A percentile compares a stretch with the other conserved stretches of the same genome.
Conservation (phyloP, 2,113 vertebrate genomes). For the Perccottus glenii region DNA sequence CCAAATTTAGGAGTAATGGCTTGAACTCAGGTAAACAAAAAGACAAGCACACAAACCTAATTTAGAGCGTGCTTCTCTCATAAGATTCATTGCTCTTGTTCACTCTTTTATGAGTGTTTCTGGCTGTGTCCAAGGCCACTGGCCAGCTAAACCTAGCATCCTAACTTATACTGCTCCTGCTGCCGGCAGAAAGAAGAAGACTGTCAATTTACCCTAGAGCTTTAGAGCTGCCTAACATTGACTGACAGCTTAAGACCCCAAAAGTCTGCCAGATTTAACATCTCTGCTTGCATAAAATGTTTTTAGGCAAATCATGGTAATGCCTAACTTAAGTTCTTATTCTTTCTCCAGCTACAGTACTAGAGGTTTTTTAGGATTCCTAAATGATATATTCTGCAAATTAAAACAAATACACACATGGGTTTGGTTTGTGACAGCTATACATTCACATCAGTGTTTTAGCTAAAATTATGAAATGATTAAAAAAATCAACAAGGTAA, state of each 20-base stretch:
- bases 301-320: constrained; percentile 31
- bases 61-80: constrained; percentile 26
- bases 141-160: constrained; percentile 42
- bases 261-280: constrained; percentile 40
- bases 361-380: background rate
- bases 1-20: constrained; percentile 45
- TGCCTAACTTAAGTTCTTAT: constrained; percentile 24
- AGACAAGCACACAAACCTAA: constrained; percentile 50
- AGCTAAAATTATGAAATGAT: too few species aligned
- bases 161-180: constrained; percentile 46
- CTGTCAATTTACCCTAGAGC: constrained; percentile 60
- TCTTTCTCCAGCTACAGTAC: constrained; percentile 2
- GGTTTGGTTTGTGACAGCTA: too few species aligned
- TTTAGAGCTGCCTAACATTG: constrained; percentile 54
- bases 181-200: constrained; percentile 49
- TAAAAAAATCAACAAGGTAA: background rate
- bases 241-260: constrained; percentile 45
- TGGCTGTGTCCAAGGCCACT: constrained; percentile 50
- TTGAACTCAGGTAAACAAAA: constrained; percentile 53
- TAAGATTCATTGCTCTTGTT: constrained; percentile 51
- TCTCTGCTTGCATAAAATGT: constrained; percentile 19
- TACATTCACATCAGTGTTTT: too few species aligned
- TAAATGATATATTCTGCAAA: background rate
- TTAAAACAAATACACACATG: too few species aligned
- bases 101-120: constrained; percentile 45